Conservation (phyloP, 1,140 invertebrate genomes). For the Drosophila subpulchrella region DNA sequence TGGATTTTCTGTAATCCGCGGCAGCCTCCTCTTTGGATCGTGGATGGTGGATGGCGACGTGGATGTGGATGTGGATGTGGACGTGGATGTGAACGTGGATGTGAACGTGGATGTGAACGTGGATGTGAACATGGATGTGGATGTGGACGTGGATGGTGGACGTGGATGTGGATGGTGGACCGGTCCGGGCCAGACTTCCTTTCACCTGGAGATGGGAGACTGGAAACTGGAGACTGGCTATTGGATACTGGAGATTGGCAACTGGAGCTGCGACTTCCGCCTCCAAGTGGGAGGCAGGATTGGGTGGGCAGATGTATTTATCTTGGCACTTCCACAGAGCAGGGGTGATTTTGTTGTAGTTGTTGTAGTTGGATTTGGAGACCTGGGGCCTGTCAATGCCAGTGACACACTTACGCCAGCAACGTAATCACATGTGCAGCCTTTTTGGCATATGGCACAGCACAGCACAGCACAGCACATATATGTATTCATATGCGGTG, state of each 20-base stretch:
- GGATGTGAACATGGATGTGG: too few relatives aligned
- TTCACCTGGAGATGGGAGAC: constrained; percentile 12
- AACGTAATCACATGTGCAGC: constrained; percentile 36
- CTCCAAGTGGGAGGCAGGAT: background rate
- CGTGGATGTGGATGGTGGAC: background rate
- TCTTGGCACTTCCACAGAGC: background rate
- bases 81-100: too few relatives aligned
- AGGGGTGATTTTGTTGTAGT: background rate
- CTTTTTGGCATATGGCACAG: constrained; percentile 10
- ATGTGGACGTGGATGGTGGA: background rate
- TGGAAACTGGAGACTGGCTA: background rate
- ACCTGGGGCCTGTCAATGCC: constrained; percentile 41
- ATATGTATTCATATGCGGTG: background rate
- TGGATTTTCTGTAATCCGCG: background rate
- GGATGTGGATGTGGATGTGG: background rate
- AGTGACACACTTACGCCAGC: constrained; percentile 54
- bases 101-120: background rate
- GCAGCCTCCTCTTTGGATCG: background rate
- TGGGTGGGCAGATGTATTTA: background rate
- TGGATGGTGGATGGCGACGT: too few relatives aligned
- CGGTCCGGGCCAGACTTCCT: constrained; percentile 15
- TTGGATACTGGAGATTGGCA: background rate
- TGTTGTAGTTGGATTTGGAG: background rate
- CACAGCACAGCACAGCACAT: constrained; percentile 4
- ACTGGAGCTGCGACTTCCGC: background rate